Base-by-base conservation (phyloP, 1,140 invertebrate genomes). In the Drosophila carrolli region DNA sequence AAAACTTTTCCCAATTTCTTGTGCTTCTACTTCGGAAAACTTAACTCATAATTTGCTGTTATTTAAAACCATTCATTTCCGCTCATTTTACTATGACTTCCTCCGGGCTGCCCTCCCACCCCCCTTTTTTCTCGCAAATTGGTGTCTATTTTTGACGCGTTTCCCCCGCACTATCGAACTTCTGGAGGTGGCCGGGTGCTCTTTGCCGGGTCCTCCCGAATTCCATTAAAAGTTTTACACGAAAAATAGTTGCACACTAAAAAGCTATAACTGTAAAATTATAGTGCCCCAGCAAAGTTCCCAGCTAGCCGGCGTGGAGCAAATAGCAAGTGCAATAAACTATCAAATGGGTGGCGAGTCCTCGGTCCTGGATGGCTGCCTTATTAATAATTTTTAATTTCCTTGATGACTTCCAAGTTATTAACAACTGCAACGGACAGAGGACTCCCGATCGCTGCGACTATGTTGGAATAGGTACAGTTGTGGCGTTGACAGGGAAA, bases 351-450 rank as follows among this genome's bases (percentile, higher is more conserved):
- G 70, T 53, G 77, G 41, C 58, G 48, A 81, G 82, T 85, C 66
- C 78, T 70, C n/a, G 50, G 50, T 51, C 9, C 60, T 40, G 5
- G 40, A 9, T 47, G 41, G 75, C 66, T 56, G 75, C 72, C 85
- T 89, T 88, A 89, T 88, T 88, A 88, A 88, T 88, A 88, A 88
- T 88, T 88, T 88, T 88, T 84, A 88, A 89, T 89, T 80, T 89
- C 84, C 84, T 89, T 88, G 79, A 88, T 88, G 84, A 89, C 83
- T 82, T 75, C 75, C 68, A 88, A 86, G 78, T 88, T 86, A 88
- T 88, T 86, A 88, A 73, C 75, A 88, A 73, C 65, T 62, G 53
- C 70, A 56, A 40, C 41, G 40, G 14, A 43, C 73, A 48, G 32
- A 43, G 50, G 65, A 61, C 56, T 78, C 41, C 35, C 14, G 37